phyloP scores from a whole-genome alignment of 2,888 invertebrate species.

The Chloromyia formosa region DNA sequence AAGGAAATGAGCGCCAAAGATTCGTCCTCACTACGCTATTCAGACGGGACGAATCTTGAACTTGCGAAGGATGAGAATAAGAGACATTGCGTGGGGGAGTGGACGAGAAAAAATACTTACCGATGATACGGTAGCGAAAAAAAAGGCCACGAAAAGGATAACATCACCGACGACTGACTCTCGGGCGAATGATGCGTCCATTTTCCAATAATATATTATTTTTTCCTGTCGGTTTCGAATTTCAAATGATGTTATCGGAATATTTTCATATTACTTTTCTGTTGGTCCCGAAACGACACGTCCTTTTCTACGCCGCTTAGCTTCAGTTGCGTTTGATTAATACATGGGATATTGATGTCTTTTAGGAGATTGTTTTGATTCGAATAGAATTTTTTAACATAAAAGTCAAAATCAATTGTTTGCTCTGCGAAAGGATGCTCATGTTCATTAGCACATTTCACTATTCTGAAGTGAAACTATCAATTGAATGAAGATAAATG shows the following conservation, averaged over 20 bases:
- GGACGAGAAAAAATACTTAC: not conserved
- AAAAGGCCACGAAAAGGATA: not conserved
- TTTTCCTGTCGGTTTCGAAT: constrained; percentile 33
- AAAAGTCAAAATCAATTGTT: not conserved
- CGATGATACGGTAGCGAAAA: not conserved
- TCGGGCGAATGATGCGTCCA: constrained; percentile 8
- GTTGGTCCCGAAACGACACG: not conserved
- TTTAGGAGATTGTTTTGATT: constrained; percentile 24
- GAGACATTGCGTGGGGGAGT: too few relatives aligned
- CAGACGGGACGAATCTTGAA: too few relatives aligned
- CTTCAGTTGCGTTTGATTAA: not conserved
- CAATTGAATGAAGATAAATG: not conserved
- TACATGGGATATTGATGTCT: constrained; percentile 13
- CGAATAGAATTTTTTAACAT: not conserved
- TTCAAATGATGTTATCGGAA: constrained; percentile 37
- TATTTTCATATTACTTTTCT: not conserved
- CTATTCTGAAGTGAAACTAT: not conserved
- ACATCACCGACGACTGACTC: not conserved
- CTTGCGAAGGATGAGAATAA: too few relatives aligned
- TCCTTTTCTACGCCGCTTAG: not conserved
- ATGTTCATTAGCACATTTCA: not conserved
- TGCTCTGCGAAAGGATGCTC: not conserved
- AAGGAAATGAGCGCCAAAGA: not conserved
- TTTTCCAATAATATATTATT: constrained; percentile 35
- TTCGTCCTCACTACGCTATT: too few relatives aligned